Base-by-base conservation (phyloP, 2,113 vertebrate species). In the Psilopogon haemacephalus region DNA sequence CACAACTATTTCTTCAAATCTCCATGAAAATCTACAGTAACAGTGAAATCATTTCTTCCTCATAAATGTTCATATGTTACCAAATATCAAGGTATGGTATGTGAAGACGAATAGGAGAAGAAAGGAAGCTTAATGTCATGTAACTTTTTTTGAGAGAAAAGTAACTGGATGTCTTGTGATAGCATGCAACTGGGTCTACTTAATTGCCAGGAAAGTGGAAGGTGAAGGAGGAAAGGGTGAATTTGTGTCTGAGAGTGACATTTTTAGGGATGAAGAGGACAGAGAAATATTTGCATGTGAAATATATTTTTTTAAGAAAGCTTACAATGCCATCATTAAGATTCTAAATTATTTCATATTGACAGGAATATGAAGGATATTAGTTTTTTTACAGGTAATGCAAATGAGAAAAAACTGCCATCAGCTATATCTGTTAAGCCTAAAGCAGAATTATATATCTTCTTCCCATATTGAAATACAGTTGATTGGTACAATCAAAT, bases 11-110 rank as follows among this genome's bases (percentile, higher is more conserved):
- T 27, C 7, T 7, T 59, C 37, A 37, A 5, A 33, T 55, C 84
- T 30, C 4, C 2, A 44, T 7, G 2, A 86, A 78, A 84, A 71
- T 11, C 8, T n/a, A 48, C 14, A 48, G 7, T 73, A 6, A 12
- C 7, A 30, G 13, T 26, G 27, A 70, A 84, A 8, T 11, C 7
- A 62, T 67, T 85, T 17, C 8, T 76, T 65, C 24, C 30, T 50
- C 3, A 2, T 6, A 88, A 55, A 46, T 0, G 0, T 56, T 11
- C 24, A 55, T 30, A 5, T 24, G 73, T 37, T 70, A 20, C 8
- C 6, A 58, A 52, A 15, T 35, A 69, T 8, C 23, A 79, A 4
- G 5, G 12, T 38, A 68, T 21, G 13, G n/a, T 11, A 70, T 9
- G 26, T 40, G 21, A 79, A 85, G 12, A 16, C 3, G 62, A 23